Percentiles rank a stretch among this genome's conserved stretches.
Evolutionary conservation across 2,797 vertebrate species (phyloP).

Genomic region (Eremophila alpestris): DNA sequence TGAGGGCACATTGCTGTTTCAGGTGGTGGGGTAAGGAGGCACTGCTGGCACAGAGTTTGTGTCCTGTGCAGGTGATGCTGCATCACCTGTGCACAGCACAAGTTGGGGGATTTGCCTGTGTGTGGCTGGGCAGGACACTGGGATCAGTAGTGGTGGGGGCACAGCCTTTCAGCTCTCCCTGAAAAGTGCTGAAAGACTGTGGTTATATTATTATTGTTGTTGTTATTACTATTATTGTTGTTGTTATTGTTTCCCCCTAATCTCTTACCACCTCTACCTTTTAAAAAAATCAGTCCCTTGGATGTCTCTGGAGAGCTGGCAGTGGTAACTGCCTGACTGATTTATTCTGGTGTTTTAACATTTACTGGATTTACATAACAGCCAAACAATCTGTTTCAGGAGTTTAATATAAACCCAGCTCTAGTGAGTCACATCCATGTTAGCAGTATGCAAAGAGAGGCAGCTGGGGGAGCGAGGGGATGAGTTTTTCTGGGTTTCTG

Average conservation of each 20-base stretch:
- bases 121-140: not conserved
- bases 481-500: slow-evolving; percentile 47
- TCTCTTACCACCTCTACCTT: not conserved
- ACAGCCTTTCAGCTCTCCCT: not conserved
- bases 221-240: not conserved
- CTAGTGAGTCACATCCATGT: slow-evolving; percentile 54
- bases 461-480: slow-evolving; percentile 43
- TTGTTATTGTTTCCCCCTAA: not conserved
- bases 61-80: not conserved
- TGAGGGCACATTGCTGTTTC: not conserved
- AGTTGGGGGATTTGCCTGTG: not conserved
- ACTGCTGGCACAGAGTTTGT: not conserved
- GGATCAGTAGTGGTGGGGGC: not conserved
- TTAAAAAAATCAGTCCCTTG: not conserved
- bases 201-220: not conserved
- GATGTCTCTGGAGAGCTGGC: slow-evolving; percentile 1
- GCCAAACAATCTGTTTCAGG: slow-evolving; percentile 66
- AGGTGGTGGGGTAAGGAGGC: not conserved
- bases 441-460: slow-evolving; percentile 31
- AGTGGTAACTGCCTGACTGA: slow-evolving; percentile 35
- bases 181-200: not conserved
- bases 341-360: slow-evolving; percentile 63
- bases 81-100: not conserved
- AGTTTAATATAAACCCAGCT: slow-evolving; percentile 63
- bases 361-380: slow-evolving; percentile 66